Percentiles rank a stretch among this genome's conserved stretches.
These are phyloP conservation scores for Graphium colonna DNA, from an alignment of 2,888 invertebrate species.

Conservation along the genomic window DNA sequence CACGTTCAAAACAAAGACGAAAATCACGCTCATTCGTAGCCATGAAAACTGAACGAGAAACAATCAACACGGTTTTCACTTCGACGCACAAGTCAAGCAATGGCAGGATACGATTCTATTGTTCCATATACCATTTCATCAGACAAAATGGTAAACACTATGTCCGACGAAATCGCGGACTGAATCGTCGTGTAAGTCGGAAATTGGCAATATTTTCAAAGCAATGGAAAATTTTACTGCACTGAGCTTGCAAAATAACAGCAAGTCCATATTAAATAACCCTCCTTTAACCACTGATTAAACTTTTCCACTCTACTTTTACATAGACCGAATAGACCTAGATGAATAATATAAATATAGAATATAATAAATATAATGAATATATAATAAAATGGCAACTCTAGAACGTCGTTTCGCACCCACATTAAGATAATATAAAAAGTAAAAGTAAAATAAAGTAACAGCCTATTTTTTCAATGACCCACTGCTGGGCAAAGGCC, in stretches of 20 bases:
- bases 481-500: too few species aligned
- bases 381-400: too few species aligned
- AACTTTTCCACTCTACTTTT: too few species aligned
- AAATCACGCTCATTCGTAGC: constrained; percentile 4
- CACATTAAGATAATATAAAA: too few species aligned
- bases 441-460: too few species aligned
- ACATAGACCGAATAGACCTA: too few species aligned
- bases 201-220: constrained; percentile 34
- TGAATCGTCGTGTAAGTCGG: constrained; percentile 63
- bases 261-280: too few species aligned
- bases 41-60: constrained; percentile 6
- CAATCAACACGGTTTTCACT: constrained; percentile 19
- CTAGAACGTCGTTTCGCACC: too few species aligned
- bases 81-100: constrained; percentile 36
- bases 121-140: constrained; percentile 42
- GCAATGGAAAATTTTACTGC: neutral
- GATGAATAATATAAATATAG: too few species aligned
- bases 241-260: neutral
- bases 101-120: constrained; percentile 68
- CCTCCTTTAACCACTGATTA: too few species aligned
- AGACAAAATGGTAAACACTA: constrained; percentile 37
- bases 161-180: constrained; percentile 39
- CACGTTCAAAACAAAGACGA: constrained; percentile 14
- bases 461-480: too few species aligned
- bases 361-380: too few species aligned